phyloP scores from a whole-genome alignment of 2,113 vertebrate species.

The Anoplopoma fimbria region DNA sequence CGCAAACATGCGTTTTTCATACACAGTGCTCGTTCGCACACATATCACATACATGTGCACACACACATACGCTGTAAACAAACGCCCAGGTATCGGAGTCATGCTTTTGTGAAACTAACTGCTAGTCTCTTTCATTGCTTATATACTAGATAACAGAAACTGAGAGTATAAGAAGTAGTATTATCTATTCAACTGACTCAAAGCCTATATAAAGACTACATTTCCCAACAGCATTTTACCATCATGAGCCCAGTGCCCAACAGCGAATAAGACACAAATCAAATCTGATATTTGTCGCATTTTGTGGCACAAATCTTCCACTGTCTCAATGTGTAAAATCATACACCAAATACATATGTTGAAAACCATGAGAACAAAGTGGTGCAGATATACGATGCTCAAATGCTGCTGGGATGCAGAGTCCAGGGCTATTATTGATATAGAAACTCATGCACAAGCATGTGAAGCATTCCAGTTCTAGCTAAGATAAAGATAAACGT shows the following conservation, averaged over 20 bases:
- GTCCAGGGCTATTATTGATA: slow-evolving; percentile 50
- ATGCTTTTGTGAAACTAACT: slow-evolving; percentile 69
- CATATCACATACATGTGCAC: not conserved
- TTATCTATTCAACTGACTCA: slow-evolving; percentile 44
- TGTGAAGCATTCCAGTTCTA: slow-evolving; percentile 73
- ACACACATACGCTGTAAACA: slow-evolving; percentile 56
- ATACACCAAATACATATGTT: slow-evolving; percentile 4
- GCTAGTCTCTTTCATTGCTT: slow-evolving; percentile 55
- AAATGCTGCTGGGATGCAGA: slow-evolving; percentile 56
- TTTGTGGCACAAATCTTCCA: slow-evolving; percentile 17
- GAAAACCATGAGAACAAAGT: not conserved
- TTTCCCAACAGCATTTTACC: slow-evolving; percentile 63
- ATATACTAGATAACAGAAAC: slow-evolving; percentile 60
- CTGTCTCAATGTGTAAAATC: not conserved
- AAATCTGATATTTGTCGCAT: slow-evolving; percentile 26
- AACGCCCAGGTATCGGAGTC: slow-evolving; percentile 48
- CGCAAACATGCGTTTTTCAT: slow-evolving; percentile 3
- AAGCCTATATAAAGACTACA: slow-evolving; percentile 32
- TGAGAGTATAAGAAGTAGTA: slow-evolving; percentile 55
- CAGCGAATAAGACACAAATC: slow-evolving; percentile 13
- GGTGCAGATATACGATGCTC: slow-evolving; percentile 27
- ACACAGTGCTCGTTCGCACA: slow-evolving; percentile 14
- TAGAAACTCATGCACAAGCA: slow-evolving; percentile 76
- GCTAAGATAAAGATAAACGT: slow-evolving; percentile 65
- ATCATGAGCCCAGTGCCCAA: slow-evolving; percentile 1